phyloP scores from a whole-genome alignment of 2,113 vertebrate genomes.

The Ailurus styani region DNA sequence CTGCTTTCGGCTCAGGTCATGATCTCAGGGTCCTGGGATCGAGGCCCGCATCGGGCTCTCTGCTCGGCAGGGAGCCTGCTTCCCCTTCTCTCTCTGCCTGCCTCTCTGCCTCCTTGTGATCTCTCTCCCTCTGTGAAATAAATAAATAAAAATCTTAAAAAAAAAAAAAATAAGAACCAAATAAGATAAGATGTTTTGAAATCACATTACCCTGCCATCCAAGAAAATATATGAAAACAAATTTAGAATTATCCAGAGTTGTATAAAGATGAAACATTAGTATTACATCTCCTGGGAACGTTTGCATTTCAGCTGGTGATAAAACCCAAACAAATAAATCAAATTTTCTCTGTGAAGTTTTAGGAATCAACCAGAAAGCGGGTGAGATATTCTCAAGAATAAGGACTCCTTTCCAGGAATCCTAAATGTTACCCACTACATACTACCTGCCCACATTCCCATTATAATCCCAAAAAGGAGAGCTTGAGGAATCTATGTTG shows the following conservation, averaged over 20 bases:
- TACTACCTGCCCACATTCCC: neutral
- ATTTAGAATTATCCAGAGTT: neutral
- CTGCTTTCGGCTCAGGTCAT: too few species aligned
- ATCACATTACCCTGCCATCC: neutral
- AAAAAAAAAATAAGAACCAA: neutral
- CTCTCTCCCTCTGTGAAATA: too few species aligned
- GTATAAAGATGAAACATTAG: neutral
- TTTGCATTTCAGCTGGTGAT: neutral
- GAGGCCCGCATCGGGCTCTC: too few species aligned
- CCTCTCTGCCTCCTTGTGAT: too few species aligned
- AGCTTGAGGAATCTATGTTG: neutral
- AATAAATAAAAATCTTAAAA: too few species aligned
- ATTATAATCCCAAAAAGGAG: neutral
- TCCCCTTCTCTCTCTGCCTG: too few species aligned
- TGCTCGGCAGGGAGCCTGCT: too few species aligned
- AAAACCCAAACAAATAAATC: neutral
- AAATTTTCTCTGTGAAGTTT: neutral
- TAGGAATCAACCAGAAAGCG: neutral
- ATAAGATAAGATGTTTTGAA: neutral
- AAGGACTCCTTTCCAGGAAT: neutral
- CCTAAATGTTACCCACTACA: neutral
- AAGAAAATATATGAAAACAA: slow-evolving; percentile 6
- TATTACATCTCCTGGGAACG: neutral
- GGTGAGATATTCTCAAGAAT: neutral
- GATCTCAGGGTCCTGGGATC: too few species aligned